Evolutionary conservation across 2,888 invertebrate species (phyloP).

Genomic region (Erebia epiphron): DNA sequence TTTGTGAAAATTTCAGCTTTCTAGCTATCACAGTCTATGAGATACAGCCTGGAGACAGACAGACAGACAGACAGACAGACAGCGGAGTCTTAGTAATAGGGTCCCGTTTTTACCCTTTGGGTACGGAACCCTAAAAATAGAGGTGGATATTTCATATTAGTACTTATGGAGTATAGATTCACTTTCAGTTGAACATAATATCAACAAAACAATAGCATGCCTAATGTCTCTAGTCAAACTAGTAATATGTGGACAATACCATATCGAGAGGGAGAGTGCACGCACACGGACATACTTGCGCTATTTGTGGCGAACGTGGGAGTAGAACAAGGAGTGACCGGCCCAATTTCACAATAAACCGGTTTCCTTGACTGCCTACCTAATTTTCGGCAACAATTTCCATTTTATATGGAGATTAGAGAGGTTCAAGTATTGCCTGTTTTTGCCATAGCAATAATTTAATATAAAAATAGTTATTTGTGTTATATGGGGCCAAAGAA

Average conservation of each 20-base stretch:
- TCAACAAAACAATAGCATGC: constrained; percentile 6
- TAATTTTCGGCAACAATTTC: neutral
- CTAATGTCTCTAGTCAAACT: neutral
- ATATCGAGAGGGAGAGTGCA: constrained; percentile 39
- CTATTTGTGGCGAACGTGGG: constrained; percentile 37
- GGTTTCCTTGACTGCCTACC: constrained; percentile 17
- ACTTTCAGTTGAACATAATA: constrained; percentile 5
- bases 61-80: too few species aligned
- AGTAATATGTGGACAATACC: constrained; percentile 25
- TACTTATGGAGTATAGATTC: neutral
- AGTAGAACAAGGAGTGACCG: constrained; percentile 26
- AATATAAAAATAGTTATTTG: too few species aligned
- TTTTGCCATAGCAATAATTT: too few species aligned
- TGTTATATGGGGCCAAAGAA: too few species aligned
- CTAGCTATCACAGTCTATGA: too few species aligned
- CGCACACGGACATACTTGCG: constrained; percentile 18
- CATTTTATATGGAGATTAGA: neutral
- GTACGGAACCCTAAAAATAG: too few species aligned
- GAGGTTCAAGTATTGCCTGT: too few species aligned
- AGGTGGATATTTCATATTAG: too few species aligned
- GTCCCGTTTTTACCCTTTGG: too few species aligned
- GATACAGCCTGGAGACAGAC: too few species aligned
- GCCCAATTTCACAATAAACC: constrained; percentile 37
- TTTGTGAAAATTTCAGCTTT: too few species aligned
- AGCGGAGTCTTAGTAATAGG: too few species aligned